Evolutionary conservation across 1,140 invertebrate species (phyloP).

Genomic region (Drosophila ohnishii): DNA sequence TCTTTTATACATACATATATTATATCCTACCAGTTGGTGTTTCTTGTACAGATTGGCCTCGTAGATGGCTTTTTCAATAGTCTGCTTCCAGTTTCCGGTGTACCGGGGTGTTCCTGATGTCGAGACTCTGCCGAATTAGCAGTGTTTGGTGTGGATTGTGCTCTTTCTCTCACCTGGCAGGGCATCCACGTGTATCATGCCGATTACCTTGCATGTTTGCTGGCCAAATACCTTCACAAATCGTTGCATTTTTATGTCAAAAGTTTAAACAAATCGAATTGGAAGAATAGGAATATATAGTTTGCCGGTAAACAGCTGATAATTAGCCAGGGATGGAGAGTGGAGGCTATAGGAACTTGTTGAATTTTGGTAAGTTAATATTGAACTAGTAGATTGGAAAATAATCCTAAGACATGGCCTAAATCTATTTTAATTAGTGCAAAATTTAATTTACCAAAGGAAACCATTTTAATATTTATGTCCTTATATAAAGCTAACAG

Average conservation of each 20-base stretch:
- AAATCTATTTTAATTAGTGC: fast-evolving
- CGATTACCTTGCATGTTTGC: constrained; percentile 85
- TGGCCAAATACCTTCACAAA: constrained; percentile 82
- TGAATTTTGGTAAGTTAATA: not conserved
- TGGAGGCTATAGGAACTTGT: not conserved
- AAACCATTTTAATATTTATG: no score
- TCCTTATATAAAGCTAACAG: no score
- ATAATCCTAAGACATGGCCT: not conserved
- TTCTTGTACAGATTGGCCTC: constrained; percentile 69
- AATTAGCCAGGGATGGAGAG: constrained; percentile 25
- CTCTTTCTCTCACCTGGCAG: constrained; percentile 86
- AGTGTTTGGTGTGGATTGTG: not conserved
- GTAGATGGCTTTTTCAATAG: constrained; percentile 64
- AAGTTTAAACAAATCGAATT: not conserved
- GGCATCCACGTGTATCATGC: constrained; percentile 90
- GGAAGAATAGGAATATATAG: not conserved
- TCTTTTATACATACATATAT: no score
- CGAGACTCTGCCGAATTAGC: constrained; percentile 15
- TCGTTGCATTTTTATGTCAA: constrained; percentile 71
- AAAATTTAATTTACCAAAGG: not conserved
- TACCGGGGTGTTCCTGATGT: constrained; percentile 73
- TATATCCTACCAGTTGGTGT: constrained; percentile 43
- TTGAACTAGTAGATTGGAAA: not conserved
- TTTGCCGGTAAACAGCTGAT: constrained; percentile 40
- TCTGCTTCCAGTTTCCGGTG: constrained; percentile 64